These are phyloP conservation scores for Saccostrea echinata DNA, from an alignment of 1,140 invertebrate genomes.

Conservation along the genomic window DNA sequence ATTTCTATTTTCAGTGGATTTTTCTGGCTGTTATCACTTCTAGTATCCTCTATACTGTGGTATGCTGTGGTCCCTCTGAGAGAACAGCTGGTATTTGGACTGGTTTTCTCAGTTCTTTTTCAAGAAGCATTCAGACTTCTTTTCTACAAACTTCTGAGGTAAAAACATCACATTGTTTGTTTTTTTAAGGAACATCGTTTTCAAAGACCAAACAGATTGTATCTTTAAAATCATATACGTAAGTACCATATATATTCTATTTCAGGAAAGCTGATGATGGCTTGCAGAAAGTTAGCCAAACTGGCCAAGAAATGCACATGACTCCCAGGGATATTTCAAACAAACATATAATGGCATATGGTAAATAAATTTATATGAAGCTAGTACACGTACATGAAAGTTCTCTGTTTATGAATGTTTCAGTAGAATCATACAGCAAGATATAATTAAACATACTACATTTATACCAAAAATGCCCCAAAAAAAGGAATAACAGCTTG, in stretches of 20 bases:
- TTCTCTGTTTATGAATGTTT: too few species aligned
- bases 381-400: too few species aligned
- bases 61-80: conserved; percentile 89
- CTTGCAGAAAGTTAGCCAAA: conserved; percentile 74
- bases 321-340: conserved; percentile 84
- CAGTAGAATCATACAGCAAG: too few species aligned
- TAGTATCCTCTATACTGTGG: conserved; percentile 94
- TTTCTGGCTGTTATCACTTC: conserved; percentile 95
- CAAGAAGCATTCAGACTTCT: conserved; percentile 86
- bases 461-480: too few species aligned
- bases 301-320: conserved; percentile 66
- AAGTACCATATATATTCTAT: conserved; percentile 10
- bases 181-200: background rate
- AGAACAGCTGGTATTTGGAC: conserved; percentile 89
- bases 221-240: background rate
- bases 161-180: conserved; percentile 43
- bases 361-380: conserved; percentile 70
- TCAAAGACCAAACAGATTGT: background rate
- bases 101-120: conserved; percentile 90
- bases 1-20: conserved; percentile 87
- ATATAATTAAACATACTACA: too few species aligned
- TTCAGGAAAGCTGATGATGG: conserved; percentile 89
- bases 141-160: conserved; percentile 81
- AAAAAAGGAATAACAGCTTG: too few species aligned
- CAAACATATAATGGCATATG: conserved; percentile 94